Evolutionary conservation across 92 coral and sea anemone genomes (phyloP).

Genomic region (Palythoa heliodiscus): DNA sequence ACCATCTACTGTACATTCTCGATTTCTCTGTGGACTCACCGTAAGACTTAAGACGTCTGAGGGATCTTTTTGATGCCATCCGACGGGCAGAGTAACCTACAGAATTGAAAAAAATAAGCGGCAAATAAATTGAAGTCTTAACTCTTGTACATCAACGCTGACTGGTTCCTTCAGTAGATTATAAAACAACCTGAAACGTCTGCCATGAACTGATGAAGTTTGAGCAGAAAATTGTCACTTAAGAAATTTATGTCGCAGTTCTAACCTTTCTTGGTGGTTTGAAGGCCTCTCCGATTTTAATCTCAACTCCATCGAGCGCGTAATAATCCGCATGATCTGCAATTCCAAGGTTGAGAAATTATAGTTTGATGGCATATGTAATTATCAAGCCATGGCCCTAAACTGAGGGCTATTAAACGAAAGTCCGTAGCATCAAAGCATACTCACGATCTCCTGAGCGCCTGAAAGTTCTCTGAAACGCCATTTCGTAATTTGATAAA

Average conservation of each 20-base stretch:
- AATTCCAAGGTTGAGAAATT: constrained; percentile 3
- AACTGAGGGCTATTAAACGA: background rate
- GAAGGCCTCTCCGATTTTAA: constrained; percentile 89
- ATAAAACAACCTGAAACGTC: background rate
- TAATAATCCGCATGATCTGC: constrained; percentile 86
- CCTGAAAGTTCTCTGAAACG: constrained; percentile 42
- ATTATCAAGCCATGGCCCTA: background rate
- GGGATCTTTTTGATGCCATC: constrained; percentile 96
- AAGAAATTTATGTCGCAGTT: background rate
- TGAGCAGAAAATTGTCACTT: background rate
- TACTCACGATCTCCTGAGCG: constrained; percentile 43
- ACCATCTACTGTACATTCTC: background rate
- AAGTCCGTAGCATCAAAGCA: background rate
- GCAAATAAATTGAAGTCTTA: background rate
- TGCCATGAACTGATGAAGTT: background rate
- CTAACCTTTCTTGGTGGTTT: constrained; percentile 94
- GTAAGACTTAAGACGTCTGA: constrained; percentile 73
- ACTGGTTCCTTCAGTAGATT: background rate
- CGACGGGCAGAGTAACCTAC: constrained; percentile 94
- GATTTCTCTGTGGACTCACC: constrained; percentile 57
- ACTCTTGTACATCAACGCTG: background rate
- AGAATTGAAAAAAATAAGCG: constrained; percentile 18
- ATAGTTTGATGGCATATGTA: background rate
- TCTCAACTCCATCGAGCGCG: constrained; percentile 88
- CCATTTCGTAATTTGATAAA: background rate